Percentiles rank a stretch among this genome's conserved stretches.
These are phyloP conservation scores for Hybognathus amarus DNA, from an alignment of 2,797 vertebrate genomes.

Conservation along the genomic window DNA sequence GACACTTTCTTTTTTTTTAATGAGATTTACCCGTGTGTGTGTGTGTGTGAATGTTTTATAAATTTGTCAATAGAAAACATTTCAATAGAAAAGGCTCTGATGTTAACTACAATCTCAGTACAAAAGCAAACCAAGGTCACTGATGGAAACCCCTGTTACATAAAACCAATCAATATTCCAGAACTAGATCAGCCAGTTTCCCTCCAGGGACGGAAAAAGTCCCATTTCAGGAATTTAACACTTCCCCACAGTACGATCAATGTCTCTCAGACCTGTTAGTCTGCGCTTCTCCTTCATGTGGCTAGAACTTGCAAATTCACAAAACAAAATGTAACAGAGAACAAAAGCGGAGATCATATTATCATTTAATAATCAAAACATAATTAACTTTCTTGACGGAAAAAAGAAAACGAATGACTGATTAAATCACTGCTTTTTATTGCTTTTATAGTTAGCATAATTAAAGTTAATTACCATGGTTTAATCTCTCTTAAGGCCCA, in stretches of 20 bases:
- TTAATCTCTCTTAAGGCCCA: constrained; percentile 37
- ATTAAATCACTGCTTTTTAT: constrained; percentile 9
- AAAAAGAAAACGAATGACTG: neutral
- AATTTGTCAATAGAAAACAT: neutral
- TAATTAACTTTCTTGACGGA: constrained; percentile 23
- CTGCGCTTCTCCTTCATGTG: neutral
- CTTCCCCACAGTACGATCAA: constrained; percentile 9
- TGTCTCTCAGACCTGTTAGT: neutral
- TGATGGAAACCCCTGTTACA: constrained; percentile 32
- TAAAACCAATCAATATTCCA: constrained; percentile 54
- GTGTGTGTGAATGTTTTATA: neutral
- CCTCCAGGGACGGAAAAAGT: constrained; percentile 42
- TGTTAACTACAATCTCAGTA: constrained; percentile 17
- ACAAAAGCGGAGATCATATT: neutral
- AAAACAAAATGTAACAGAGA: neutral
- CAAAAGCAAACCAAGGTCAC: constrained; percentile 44
- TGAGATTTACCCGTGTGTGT: too few relatives aligned
- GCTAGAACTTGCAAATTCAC: neutral
- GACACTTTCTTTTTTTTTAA: too few relatives aligned
- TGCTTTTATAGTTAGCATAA: constrained; percentile 19
- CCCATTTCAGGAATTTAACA: constrained; percentile 35
- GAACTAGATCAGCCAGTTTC: constrained; percentile 35
- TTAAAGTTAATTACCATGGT: constrained; percentile 35
- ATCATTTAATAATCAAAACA: constrained; percentile 14
- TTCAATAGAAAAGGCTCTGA: constrained; percentile 2